Base-by-base conservation (phyloP, 2,113 vertebrate species). In the Tachycineta bicolor region DNA sequence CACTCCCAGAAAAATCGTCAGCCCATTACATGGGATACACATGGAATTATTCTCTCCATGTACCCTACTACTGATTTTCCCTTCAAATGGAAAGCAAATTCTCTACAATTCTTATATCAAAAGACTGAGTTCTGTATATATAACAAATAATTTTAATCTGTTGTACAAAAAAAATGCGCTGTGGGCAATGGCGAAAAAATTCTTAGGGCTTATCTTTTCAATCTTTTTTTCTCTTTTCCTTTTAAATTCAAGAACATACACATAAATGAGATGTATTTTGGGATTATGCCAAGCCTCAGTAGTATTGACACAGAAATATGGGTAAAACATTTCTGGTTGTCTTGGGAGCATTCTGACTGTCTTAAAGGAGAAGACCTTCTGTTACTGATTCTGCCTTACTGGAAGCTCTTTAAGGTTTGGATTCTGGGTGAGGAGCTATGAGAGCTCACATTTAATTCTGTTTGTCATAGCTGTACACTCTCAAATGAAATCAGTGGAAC, bases 371-470 rank as follows among this genome's bases (percentile, higher is more conserved):
- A 87, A 91, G 29, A 26, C 14, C 29, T 49, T 53, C 44, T 58
- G 25, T 63, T 74, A 82, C 67, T 34, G 18, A 10, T 60, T 52
- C 83, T 78, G 50, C 63, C 37, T 82, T 91, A 78, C 52, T 59
- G 47, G 71, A 90, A 68, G 17, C 43, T 74, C 34, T 92, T 80
- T 83, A 86, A 85, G 53, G 43, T 69, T 93, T 52, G 52, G 11
- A 49, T 25, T 82, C 14, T 74, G 44, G 55, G 34, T 62, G n/a
- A 97, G n/a, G 55, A 68, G 21, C 41, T 97, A 89, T 46, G 76
- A 97, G 49, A 83, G 34, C 58, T 92, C 91, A 85, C 96, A 68
- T 90, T 79, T 83, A 95, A 86, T 91, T 74, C 28, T 21, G 76
- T 88, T 94, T 95, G 94, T 95, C 89, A 83, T 63, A 95, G 62